Evolutionary conservation across 2,888 invertebrate genomes (phyloP).

Genomic region (Eutolmus rufibarbis): DNA sequence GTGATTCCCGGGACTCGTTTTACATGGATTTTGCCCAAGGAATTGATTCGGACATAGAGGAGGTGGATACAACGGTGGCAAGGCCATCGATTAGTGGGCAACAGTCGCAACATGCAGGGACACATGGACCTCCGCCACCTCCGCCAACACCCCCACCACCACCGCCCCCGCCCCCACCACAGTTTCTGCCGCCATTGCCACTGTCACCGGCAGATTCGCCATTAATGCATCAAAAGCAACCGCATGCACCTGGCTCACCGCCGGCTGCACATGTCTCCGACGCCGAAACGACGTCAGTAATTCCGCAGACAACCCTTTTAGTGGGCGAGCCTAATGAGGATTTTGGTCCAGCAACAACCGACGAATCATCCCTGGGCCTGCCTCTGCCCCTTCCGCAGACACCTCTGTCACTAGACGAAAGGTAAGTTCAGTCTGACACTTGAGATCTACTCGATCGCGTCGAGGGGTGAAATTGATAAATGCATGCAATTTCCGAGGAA

Average conservation of each 20-base stretch:
- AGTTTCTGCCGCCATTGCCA: conserved; percentile 52
- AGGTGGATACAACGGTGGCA: conserved; percentile 74
- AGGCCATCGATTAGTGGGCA: conserved; percentile 52
- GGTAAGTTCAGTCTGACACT: conserved; percentile 39
- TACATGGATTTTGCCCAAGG: conserved; percentile 92
- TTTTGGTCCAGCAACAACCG: conserved; percentile 6
- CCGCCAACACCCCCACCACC: conserved; percentile 52
- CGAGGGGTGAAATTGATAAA: conserved; percentile 19
- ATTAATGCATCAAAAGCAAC: conserved; percentile 49
- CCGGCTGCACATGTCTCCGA: not conserved
- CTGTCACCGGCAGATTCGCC: conserved; percentile 57
- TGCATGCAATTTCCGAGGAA: conserved; percentile 35
- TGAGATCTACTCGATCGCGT: not conserved
- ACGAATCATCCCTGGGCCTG: conserved; percentile 34
- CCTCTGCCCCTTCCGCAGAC: conserved; percentile 36
- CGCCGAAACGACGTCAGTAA: not conserved
- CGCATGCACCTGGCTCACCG: not conserved
- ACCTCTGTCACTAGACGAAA: conserved; percentile 45
- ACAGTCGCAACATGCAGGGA: conserved; percentile 45
- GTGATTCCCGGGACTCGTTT: conserved; percentile 86
- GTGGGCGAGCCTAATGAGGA: conserved; percentile 20
- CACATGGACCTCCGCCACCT: conserved; percentile 49
- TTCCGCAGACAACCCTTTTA: conserved; percentile 12
- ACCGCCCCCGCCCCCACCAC: conserved; percentile 56
- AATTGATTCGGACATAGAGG: conserved; percentile 88